Percentiles rank a stretch among this genome's conserved stretches.
Evolutionary conservation across 1,140 invertebrate species (phyloP).

Genomic region (Sinonovacula constricta): DNA sequence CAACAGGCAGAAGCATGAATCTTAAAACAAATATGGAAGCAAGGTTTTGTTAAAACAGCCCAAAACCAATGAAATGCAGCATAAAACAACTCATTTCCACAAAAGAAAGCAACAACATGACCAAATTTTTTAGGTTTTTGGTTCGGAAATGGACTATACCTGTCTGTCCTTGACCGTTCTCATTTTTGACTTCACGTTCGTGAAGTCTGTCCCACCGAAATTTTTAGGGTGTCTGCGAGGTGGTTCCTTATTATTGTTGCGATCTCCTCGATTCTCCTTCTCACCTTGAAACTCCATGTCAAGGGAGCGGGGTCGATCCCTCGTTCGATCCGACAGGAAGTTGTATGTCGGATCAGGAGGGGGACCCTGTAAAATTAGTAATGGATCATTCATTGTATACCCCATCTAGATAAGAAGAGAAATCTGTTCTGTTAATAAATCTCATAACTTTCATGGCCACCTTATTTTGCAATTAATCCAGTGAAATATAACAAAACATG

Average conservation of each 20-base stretch:
- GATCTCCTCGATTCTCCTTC: constrained; percentile 38
- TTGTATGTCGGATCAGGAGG: constrained; percentile 67
- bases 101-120: no score
- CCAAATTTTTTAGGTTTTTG: no score
- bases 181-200: constrained; percentile 63
- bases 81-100: no score
- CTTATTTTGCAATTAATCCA: no score
- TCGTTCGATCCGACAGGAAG: constrained; percentile 61
- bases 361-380: constrained; percentile 49
- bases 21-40: no score
- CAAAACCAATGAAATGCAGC: no score
- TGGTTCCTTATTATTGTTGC: constrained; percentile 31
- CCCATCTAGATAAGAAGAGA: neutral
- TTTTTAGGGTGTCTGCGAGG: constrained; percentile 61
- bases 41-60: no score
- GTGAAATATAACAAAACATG: no score
- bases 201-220: constrained; percentile 67
- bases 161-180: constrained; percentile 56
- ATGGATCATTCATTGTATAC: neutral
- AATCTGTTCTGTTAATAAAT: no score
- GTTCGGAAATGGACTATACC: no score
- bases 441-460: no score
- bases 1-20: no score
- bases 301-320: constrained; percentile 52
- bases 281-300: constrained; percentile 30